Evolutionary conservation across 2,113 vertebrate species (phyloP).

Genomic region (Nestor notabilis): DNA sequence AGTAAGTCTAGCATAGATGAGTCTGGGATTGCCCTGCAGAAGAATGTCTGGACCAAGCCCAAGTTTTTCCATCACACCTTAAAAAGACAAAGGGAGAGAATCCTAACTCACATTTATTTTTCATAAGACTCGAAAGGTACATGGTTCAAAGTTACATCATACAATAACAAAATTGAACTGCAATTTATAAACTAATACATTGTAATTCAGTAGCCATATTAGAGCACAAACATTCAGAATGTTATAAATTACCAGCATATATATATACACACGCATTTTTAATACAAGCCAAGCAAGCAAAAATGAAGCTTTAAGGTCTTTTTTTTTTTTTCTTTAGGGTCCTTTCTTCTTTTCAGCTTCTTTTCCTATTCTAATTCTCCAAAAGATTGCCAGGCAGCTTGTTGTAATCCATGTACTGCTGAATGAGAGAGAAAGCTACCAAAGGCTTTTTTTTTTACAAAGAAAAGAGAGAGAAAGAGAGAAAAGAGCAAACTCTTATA

Average conservation of each 20-base stretch:
- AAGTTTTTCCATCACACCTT: constrained; percentile 95
- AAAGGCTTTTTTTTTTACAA: neutral
- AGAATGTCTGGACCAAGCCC: constrained; percentile 87
- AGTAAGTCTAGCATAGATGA: constrained; percentile 92
- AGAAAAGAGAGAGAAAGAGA: neutral
- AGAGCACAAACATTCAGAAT: neutral
- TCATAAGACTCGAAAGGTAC: neutral
- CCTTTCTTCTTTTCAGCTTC: neutral
- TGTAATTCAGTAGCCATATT: neutral
- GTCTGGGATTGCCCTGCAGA: constrained; percentile 83
- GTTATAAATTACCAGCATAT: neutral
- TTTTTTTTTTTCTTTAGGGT: neutral
- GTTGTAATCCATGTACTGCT: neutral
- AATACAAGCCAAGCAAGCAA: neutral
- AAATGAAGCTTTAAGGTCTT: neutral
- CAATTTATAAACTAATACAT: neutral
- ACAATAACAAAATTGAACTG: neutral
- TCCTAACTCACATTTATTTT: neutral
- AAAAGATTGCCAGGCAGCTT: neutral
- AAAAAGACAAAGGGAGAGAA: neutral
- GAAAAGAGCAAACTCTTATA: neutral
- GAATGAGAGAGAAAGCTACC: neutral
- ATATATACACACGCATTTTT: neutral
- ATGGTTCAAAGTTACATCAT: neutral
- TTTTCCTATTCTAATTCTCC: neutral